A percentile compares a stretch with the other conserved stretches of the same genome.
phyloP scores from a whole-genome alignment of 2,113 vertebrate genomes.

The Paradoxurus hermaphroditus region DNA sequence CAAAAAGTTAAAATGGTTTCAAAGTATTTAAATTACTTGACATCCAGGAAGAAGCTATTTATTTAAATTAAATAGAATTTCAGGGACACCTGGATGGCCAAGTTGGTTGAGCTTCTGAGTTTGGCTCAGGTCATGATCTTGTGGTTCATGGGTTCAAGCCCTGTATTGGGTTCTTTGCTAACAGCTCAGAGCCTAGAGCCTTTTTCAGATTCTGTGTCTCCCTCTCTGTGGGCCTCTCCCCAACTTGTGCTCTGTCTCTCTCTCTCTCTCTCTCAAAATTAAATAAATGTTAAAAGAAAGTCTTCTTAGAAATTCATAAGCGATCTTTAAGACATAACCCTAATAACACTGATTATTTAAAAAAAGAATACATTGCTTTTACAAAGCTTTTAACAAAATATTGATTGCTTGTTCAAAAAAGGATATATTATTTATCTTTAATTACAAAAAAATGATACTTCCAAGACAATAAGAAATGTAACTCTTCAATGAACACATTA shows the following conservation, averaged over 20 bases:
- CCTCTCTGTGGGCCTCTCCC: no score
- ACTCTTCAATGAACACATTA: slow-evolving; percentile 52
- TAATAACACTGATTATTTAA: neutral
- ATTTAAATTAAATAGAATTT: neutral
- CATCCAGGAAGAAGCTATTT: neutral
- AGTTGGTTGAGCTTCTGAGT: no score
- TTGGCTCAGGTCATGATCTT: no score
- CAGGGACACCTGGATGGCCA: no score
- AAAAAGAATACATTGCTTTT: neutral
- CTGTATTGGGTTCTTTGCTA: no score
- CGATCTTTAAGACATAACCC: neutral
- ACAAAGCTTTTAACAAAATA: neutral
- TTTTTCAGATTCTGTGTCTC: no score
- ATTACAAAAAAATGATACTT: slow-evolving; percentile 14
- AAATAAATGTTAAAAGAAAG: no score
- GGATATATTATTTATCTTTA: neutral
- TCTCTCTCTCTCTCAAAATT: no score
- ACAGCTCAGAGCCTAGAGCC: no score
- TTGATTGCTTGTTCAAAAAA: neutral
- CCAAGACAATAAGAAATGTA: slow-evolving; percentile 4
- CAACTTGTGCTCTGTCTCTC: no score
- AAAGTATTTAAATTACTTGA: neutral
- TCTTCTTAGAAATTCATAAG: neutral
- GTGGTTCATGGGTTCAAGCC: no score
- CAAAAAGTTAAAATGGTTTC: neutral